Base-by-base conservation (phyloP, 2,113 vertebrate species). In the Xenus cinereus region DNA sequence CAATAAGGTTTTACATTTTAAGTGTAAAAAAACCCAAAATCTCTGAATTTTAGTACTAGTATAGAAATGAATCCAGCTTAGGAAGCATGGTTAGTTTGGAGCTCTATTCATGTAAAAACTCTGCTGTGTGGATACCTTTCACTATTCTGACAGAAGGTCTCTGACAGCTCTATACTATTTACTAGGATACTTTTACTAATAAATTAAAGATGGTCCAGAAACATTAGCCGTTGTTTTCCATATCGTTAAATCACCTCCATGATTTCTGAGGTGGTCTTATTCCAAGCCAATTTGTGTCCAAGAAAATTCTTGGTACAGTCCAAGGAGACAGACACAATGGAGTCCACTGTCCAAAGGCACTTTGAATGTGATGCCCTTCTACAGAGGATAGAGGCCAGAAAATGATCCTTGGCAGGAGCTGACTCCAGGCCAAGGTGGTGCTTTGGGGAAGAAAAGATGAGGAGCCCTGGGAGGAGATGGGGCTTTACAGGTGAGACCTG, bases 331-430 rank as follows among this genome's bases (percentile, higher is more conserved):
- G 28, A 59, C 18, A 68, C 17, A 10, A 41, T n/a, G 15, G 15
- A 86, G 11, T 56, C 4, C 5, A 12, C 3, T 45, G 5, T 33
- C 18, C 14, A 62, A 77, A 56, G 21, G 5, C 14, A 33, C 4
- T 72, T 68, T 30, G 15, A 21, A 64, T 0, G 0, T 33, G 4
- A 5, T 27, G 18, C 3, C 9, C 3, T 41, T 22, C 14, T 72
- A 22, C 16, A 33, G n/a, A 26, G 4, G 19, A 11, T 24, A 71
- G 93, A 74, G 8, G 5, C 9, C 27, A 74, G 39, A 63, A 84
- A 68, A 46, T 30, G 0, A 33, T 30, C 21, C 10, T 46, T 72
- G 4, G 13, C 32, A 41, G 20, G 4, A 9, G 3, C 4, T 71
- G 21, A 39, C n/a, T 51, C 19, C 20, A 72, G 33, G 5, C 28